phyloP scores from a whole-genome alignment of 2,113 vertebrate species.

The Silurus glanis region DNA sequence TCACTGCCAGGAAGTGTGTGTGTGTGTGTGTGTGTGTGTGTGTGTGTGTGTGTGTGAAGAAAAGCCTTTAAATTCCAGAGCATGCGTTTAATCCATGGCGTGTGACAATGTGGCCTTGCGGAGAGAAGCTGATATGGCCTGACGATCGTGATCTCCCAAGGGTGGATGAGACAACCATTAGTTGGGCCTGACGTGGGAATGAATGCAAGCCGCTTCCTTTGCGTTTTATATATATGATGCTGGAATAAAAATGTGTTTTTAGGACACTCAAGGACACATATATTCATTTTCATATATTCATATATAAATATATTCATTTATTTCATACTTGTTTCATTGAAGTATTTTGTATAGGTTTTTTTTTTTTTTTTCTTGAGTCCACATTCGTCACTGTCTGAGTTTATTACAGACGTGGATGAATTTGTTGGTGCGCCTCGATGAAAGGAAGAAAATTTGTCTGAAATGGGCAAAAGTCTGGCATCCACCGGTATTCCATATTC shows the following conservation, averaged over 20 bases:
- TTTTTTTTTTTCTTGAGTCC: too few relatives aligned
- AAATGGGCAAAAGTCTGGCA: too few relatives aligned
- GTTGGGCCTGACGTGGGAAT: constrained; percentile 26
- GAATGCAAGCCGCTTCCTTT: background rate
- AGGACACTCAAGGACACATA: too few relatives aligned
- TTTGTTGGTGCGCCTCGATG: too few relatives aligned
- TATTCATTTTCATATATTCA: too few relatives aligned
- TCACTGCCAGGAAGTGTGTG: background rate
- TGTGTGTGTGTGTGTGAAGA: background rate
- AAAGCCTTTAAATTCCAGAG: constrained; percentile 32
- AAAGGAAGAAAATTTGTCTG: too few relatives aligned
- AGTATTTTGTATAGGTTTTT: too few relatives aligned
- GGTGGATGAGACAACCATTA: constrained; percentile 43
- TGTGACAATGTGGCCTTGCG: constrained; percentile 27
- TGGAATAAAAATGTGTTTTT: background rate
- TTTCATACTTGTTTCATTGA: background rate
- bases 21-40: background rate
- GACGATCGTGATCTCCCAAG: constrained; percentile 31
- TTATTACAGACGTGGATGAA: too few relatives aligned
- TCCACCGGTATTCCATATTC: too few relatives aligned
- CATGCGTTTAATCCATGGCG: constrained; percentile 41
- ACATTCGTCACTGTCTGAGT: too few relatives aligned
- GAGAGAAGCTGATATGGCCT: constrained; percentile 38
- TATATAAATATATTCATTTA: background rate
- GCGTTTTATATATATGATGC: background rate